phyloP scores from a whole-genome alignment of 2,797 vertebrate genomes.

The Anableps anableps region DNA sequence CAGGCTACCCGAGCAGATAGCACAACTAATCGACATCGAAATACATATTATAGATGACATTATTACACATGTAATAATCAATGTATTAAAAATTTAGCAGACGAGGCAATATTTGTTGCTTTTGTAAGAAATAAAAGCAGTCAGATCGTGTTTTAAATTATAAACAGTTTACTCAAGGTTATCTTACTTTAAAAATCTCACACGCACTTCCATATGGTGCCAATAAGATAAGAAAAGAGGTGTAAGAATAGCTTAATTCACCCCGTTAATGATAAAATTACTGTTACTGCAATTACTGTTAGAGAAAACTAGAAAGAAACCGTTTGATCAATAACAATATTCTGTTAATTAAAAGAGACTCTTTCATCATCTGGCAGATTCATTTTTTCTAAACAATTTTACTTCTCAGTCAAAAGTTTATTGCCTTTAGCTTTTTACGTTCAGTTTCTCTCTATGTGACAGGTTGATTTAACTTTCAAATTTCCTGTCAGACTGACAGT shows the following conservation, averaged over 20 bases:
- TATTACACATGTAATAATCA: neutral
- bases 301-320: neutral
- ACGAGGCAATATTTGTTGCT: neutral
- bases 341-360: neutral
- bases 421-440: neutral
- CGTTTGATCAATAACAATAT: no score
- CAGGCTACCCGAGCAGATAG: neutral
- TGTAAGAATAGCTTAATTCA: neutral
- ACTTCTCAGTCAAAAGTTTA: neutral
- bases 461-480: neutral
- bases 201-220: neutral
- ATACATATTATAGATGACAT: neutral
- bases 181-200: neutral
- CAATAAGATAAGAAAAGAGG: neutral
- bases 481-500: neutral
- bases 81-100: neutral
- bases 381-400: neutral
- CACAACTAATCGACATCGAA: neutral
- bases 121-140: neutral
- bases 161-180: neutral
- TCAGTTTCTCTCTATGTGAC: neutral
- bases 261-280: neutral
- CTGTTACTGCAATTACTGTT: neutral
- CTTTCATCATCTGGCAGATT: neutral
- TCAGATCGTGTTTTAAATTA: neutral